Base-by-base conservation (phyloP, 2,888 invertebrate genomes). In the Diogma glabrata region DNA sequence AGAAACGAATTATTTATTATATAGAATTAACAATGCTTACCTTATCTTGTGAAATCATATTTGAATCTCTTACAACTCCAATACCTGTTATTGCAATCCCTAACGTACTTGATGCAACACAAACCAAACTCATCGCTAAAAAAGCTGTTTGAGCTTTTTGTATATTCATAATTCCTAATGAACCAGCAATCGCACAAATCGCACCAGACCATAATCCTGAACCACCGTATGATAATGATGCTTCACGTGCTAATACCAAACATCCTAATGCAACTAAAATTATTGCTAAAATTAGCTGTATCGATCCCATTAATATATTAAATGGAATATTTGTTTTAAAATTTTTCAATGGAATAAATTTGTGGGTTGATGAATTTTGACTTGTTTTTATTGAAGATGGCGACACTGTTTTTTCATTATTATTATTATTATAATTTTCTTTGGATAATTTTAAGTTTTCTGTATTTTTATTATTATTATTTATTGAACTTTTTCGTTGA, bases 171-270 rank as follows among this genome's bases (percentile, higher is more conserved):
- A 69, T 67, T 47, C 70, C 69, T 57, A 70, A 53, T 24, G 69
- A 64, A 36, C 70, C 70, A 26, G 52, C 47, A 20, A 54, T 43
- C 4, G 51, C 55, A n/a, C 51, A 51, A 51, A 65, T 64, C 16
- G 64, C 57, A 4, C 70, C 69, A 8, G 67, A 62, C 69, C 68
- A 70, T 56, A 70, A 63, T 19, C 68, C 70, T 54, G 67, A 64
- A 14, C 68, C 67, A 49, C 66, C 61, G 49, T 63, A 63, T 20
- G 69, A 61, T 43, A 70, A 54, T 33, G 69, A 60, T 23, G 69
- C 65, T 53, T 64, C 65, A 20, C 70, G 64, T 4, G 65, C 67
- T 50, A 70, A 60, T 45, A 69, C 52, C 53, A 70, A 55, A 12
- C 68, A 64, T 24, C 70, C 70, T 6, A 70, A 58, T 12, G 69